Conservation (phyloP, 1,140 invertebrate species). For the Episyrphus balteatus region DNA sequence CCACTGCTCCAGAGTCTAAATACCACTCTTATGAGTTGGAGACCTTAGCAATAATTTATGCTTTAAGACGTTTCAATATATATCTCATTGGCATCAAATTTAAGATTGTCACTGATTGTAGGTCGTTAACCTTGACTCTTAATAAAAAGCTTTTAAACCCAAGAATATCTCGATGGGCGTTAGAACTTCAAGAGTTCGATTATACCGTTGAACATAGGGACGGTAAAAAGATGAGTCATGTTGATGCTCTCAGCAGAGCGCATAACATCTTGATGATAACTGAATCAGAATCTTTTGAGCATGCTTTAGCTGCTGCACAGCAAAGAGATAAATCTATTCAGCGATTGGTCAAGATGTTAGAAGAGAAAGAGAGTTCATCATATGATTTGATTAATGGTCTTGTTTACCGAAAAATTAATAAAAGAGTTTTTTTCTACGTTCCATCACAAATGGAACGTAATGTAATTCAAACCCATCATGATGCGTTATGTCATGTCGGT, state of each 20-base stretch:
- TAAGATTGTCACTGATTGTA: constrained; percentile 33
- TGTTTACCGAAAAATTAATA: no score
- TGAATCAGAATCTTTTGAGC: no score
- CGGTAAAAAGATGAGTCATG: constrained; percentile 23
- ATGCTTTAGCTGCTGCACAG: neutral
- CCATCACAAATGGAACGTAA: no score
- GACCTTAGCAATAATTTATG: constrained; percentile 39
- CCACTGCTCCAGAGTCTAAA: no score
- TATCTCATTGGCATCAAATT: constrained; percentile 43
- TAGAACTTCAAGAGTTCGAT: no score
- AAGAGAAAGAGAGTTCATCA: neutral
- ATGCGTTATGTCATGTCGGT: no score
- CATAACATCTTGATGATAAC: neutral
- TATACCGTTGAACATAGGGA: constrained; percentile 4
- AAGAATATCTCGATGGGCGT: no score
- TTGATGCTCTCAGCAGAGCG: constrained; percentile 13
- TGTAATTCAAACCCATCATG: no score
- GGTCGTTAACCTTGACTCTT: constrained; percentile 29
- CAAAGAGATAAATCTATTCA: neutral
- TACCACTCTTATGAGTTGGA: no score
- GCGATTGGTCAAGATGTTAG: neutral
- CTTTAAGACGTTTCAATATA: constrained; percentile 38
- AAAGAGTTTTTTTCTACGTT: neutral
- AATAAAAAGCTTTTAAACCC: constrained; percentile 30
- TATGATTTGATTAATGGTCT: no score